A percentile compares a stretch with the other conserved stretches of the same genome.
Conservation (phyloP, 1,140 invertebrate genomes). For the Drosophila prosaltans region DNA sequence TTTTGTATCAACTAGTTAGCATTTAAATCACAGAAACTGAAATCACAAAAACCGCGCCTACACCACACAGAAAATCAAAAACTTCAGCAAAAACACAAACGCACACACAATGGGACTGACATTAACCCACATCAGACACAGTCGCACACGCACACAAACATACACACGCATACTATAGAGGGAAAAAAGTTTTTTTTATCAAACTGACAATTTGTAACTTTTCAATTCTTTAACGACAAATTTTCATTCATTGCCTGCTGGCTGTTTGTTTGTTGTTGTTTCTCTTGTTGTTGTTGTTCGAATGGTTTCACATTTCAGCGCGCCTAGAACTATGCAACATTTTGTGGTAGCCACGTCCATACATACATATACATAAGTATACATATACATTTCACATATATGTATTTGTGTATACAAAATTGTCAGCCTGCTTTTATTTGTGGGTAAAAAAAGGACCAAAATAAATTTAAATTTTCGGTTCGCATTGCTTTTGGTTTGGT, state of each 20-base stretch:
- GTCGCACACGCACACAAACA: conserved; percentile 16
- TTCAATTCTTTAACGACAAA: conserved; percentile 13
- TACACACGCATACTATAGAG: background rate
- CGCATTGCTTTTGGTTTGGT: conserved; percentile 3
- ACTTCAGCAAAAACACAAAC: background rate
- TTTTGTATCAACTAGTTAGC: background rate
- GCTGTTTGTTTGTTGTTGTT: conserved; percentile 11
- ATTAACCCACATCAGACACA: conserved; percentile 36
- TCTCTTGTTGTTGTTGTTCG: conserved; percentile 6
- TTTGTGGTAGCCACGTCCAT: background rate
- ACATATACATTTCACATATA: background rate
- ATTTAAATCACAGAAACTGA: conserved; percentile 4
- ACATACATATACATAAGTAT: background rate
- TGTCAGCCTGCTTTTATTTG: conserved; percentile 14
- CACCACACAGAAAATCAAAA: conserved; percentile 5
- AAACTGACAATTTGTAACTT: conserved; percentile 21
- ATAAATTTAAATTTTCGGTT: conserved; percentile 14
- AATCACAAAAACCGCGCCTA: conserved; percentile 13
- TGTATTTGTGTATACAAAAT: background rate
- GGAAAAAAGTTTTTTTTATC: background rate
- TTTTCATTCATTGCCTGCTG: conserved; percentile 12
- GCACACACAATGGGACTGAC: conserved; percentile 33
- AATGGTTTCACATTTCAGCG: conserved; percentile 21
- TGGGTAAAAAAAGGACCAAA: conserved; percentile 16
- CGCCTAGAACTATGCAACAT: conserved; percentile 12